Evolutionary conservation across 2,888 invertebrate genomes (phyloP).

Genomic region (Thysanoteuthis rhombus): DNA sequence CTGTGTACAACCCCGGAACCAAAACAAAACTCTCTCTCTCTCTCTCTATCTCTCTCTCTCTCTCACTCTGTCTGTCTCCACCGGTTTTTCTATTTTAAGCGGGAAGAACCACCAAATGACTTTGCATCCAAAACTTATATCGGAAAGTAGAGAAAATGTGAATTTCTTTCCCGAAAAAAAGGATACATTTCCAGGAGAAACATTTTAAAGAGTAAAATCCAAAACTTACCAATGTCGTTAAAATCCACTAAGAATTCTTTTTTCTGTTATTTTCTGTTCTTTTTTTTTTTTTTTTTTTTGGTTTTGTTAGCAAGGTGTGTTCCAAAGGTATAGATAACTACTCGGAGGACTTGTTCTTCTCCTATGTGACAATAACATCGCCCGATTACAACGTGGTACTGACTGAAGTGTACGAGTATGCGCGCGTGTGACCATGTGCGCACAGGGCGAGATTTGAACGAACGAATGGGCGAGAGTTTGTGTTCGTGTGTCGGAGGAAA

Average conservation of each 20-base stretch:
- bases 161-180: background rate
- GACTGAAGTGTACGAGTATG: background rate
- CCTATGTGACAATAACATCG: conserved; percentile 12
- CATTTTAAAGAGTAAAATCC: background rate
- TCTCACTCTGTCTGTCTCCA: background rate
- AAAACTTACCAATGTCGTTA: background rate
- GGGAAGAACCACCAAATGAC: background rate
- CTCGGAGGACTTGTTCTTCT: background rate
- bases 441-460: background rate
- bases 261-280: background rate
- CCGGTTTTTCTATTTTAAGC: background rate
- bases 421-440: background rate
- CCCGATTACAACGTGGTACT: background rate
- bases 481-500: background rate
- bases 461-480: background rate
- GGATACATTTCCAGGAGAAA: background rate
- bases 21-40: background rate
- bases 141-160: too few species aligned
- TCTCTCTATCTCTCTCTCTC: too few species aligned
- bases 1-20: background rate
- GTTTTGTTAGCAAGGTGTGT: background rate
- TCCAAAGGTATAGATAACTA: background rate
- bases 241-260: background rate
- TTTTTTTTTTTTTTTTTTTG: background rate
- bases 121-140: background rate